phyloP scores from a whole-genome alignment of 2,888 invertebrate genomes.

The Amaurobius ferox region DNA sequence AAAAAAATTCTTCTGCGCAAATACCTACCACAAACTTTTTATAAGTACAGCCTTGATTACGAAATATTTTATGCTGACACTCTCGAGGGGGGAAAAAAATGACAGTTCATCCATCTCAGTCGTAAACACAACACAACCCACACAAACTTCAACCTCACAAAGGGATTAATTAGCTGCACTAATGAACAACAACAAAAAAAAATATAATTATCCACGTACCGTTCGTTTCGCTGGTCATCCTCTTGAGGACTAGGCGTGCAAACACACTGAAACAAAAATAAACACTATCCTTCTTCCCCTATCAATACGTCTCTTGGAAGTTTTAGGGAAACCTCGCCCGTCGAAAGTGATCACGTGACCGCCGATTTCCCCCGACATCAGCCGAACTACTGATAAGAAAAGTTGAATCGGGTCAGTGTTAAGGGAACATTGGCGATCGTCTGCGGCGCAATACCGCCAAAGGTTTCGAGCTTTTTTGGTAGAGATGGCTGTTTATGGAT shows the following conservation, averaged over 20 bases:
- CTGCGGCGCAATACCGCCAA: neutral
- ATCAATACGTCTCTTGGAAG: slow-evolving; percentile 1
- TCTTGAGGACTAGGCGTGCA: neutral
- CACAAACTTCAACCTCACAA: too few species aligned
- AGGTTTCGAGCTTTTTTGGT: neutral
- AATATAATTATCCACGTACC: neutral
- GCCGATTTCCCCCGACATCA: slow-evolving; percentile 46
- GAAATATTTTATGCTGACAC: too few species aligned
- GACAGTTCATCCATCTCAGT: too few species aligned
- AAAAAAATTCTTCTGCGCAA: too few species aligned
- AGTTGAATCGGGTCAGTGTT: slow-evolving; percentile 36
- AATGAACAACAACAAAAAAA: too few species aligned
- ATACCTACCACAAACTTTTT: too few species aligned
- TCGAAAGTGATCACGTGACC: slow-evolving; percentile 33
- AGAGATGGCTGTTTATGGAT: too few species aligned
- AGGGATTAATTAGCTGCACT: too few species aligned
- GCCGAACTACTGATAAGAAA: slow-evolving; percentile 55
- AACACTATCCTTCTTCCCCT: neutral
- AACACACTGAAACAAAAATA: neutral
- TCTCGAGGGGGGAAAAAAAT: too few species aligned
- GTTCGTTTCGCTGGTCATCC: slow-evolving; percentile 13
- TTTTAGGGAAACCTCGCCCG: neutral
- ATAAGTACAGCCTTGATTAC: too few species aligned
- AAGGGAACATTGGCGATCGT: neutral
- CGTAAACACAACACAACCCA: too few species aligned